Percentiles rank a stretch among this genome's conserved stretches.
Conservation (phyloP, 2,113 vertebrate species). For the Pogonocichla stellata region DNA sequence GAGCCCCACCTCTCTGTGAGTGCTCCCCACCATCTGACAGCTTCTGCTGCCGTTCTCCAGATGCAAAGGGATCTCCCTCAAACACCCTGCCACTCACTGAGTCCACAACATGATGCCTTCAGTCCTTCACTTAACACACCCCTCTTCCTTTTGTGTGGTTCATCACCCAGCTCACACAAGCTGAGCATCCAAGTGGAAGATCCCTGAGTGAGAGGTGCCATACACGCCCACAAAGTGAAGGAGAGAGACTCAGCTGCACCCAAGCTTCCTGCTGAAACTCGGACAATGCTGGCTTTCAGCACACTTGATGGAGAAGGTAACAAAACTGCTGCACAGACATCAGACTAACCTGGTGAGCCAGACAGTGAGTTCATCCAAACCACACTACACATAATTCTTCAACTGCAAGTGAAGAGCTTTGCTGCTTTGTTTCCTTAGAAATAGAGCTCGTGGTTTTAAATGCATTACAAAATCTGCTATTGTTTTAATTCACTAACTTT, state of each 20-base stretch:
- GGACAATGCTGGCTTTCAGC: not conserved
- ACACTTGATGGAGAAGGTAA: conserved; percentile 12
- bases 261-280: not conserved
- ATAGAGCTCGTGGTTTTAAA: not conserved
- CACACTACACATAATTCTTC: not conserved
- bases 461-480: not conserved
- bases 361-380: conserved; percentile 28
- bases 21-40: not conserved
- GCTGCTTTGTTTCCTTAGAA: conserved; percentile 36
- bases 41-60: not conserved
- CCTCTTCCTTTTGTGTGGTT: not conserved
- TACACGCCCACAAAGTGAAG: not conserved
- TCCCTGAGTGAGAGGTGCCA: not conserved
- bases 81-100: not conserved
- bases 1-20: not conserved
- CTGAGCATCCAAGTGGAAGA: not conserved
- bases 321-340: not conserved
- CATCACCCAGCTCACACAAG: not conserved
- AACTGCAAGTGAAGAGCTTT: not conserved
- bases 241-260: not conserved
- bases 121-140: not conserved
- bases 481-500: conserved; percentile 1
- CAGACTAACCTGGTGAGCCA: conserved; percentile 5
- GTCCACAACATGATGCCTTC: not conserved
- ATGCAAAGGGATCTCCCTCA: not conserved